Percentiles rank a stretch among this genome's conserved stretches.
Evolutionary conservation across 2,888 invertebrate genomes (phyloP).

Genomic region (Gari tellinella): DNA sequence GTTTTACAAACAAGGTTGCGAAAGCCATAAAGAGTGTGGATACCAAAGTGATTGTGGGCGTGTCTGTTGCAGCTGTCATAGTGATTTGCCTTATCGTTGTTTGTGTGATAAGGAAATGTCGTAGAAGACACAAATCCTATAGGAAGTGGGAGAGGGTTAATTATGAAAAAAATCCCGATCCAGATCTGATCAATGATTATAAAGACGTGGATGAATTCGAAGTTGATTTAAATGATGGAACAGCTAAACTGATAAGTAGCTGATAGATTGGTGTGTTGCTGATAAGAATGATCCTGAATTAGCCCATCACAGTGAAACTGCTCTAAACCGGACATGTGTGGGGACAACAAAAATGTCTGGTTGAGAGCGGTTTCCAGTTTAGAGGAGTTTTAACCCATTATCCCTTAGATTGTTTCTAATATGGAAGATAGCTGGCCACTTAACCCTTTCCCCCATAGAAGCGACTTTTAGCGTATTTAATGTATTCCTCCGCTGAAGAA

Average conservation of each 20-base stretch:
- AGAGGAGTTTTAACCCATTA: too few relatives aligned
- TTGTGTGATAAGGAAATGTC: slow-evolving; percentile 44
- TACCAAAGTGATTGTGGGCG: slow-evolving; percentile 54
- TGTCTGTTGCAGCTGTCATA: slow-evolving; percentile 50
- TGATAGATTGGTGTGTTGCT: too few relatives aligned
- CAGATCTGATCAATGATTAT: slow-evolving; percentile 61
- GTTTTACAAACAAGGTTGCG: slow-evolving; percentile 44
- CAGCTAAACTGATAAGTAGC: slow-evolving; percentile 57
- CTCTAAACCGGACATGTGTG: too few relatives aligned
- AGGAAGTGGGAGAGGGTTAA: slow-evolving; percentile 68
- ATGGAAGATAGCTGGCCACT: too few relatives aligned
- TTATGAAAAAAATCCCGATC: slow-evolving; percentile 68
- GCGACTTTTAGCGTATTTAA: too few relatives aligned
- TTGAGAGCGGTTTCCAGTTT: too few relatives aligned
- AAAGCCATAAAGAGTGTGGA: slow-evolving; percentile 53
- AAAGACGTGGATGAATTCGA: slow-evolving; percentile 69
- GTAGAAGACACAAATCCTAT: slow-evolving; percentile 52
- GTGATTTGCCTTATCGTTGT: slow-evolving; percentile 52
- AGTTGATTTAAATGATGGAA: slow-evolving; percentile 65
- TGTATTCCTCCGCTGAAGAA: too few relatives aligned
- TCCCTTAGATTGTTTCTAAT: too few relatives aligned
- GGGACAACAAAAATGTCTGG: too few relatives aligned
- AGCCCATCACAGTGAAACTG: too few relatives aligned
- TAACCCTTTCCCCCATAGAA: too few relatives aligned
- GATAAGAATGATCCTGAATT: too few relatives aligned